Conservation (phyloP, 1,140 invertebrate genomes). For the Drosophila lowei region DNA sequence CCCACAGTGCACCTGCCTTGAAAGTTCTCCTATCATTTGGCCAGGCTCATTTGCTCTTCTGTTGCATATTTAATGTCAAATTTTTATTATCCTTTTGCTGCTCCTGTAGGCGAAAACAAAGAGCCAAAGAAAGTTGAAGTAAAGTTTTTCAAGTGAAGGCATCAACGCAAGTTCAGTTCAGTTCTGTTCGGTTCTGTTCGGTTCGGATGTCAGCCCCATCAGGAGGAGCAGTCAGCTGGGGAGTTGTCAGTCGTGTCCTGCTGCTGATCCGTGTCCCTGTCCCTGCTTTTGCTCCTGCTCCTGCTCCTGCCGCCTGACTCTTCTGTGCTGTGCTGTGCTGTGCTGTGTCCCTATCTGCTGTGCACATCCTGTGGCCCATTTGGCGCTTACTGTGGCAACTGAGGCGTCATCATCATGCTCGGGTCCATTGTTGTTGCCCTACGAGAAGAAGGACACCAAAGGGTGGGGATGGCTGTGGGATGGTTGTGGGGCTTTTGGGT, state of each 20-base stretch:
- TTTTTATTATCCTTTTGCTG: slow-evolving; percentile 67
- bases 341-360: slow-evolving; percentile 29
- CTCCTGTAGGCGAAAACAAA: slow-evolving; percentile 44
- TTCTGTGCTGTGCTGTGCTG: not conserved
- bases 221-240: slow-evolving; percentile 63
- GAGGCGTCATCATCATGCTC: slow-evolving; percentile 71
- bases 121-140: slow-evolving; percentile 67
- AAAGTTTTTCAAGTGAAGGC: slow-evolving; percentile 73
- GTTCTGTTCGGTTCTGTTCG: slow-evolving; percentile 54
- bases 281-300: slow-evolving; percentile 5
- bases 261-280: slow-evolving; percentile 23
- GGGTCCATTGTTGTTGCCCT: slow-evolving; percentile 44
- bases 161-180: slow-evolving; percentile 54
- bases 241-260: slow-evolving; percentile 68
- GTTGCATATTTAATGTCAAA: slow-evolving; percentile 77
- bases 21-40: slow-evolving; percentile 1
- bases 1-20: too few species aligned
- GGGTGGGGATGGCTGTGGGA: slow-evolving; percentile 6
- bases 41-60: slow-evolving; percentile 62
- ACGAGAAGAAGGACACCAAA: slow-evolving; percentile 20
- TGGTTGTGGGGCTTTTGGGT: slow-evolving; percentile 26
- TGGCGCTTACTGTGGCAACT: slow-evolving; percentile 67
- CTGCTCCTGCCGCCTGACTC: too few species aligned
- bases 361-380: slow-evolving; percentile 71
- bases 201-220: slow-evolving; percentile 74